Conservation (phyloP, 2,113 vertebrate species). For the Jacana jacana region DNA sequence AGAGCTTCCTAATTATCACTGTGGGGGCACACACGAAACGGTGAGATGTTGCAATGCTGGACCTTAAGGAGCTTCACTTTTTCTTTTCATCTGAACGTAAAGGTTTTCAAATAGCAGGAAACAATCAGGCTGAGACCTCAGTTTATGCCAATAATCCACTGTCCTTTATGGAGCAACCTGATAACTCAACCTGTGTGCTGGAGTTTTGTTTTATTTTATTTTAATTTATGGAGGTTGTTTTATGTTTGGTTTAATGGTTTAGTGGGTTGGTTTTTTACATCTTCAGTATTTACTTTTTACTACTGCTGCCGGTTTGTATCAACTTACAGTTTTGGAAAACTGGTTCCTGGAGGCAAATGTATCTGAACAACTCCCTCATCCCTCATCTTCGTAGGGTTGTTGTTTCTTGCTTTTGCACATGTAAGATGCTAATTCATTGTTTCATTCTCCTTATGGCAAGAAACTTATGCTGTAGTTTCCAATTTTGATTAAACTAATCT, state of each 20-base stretch:
- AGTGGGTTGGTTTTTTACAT: neutral
- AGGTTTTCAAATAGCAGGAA: neutral
- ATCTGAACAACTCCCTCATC: neutral
- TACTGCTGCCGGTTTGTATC: neutral
- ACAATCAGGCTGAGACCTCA: neutral
- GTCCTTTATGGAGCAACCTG: neutral
- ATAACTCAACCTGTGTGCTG: neutral
- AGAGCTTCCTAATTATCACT: neutral
- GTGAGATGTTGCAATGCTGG: neutral
- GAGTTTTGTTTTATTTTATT: neutral
- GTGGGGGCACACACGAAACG: neutral
- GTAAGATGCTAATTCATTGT: neutral
- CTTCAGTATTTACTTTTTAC: neutral
- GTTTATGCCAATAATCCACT: neutral
- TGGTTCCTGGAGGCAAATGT: rapidly evolving
- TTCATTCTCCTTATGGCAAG: neutral
- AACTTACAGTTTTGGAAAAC: neutral
- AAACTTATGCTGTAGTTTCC: neutral
- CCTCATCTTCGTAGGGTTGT: neutral
- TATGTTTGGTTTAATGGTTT: neutral
- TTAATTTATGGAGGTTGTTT: neutral
- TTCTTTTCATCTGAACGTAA: neutral
- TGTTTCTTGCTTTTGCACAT: neutral
- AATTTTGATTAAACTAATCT: neutral
- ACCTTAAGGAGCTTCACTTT: neutral